Conservation (phyloP, 1,140 invertebrate genomes). For the Eciton burchellii region DNA sequence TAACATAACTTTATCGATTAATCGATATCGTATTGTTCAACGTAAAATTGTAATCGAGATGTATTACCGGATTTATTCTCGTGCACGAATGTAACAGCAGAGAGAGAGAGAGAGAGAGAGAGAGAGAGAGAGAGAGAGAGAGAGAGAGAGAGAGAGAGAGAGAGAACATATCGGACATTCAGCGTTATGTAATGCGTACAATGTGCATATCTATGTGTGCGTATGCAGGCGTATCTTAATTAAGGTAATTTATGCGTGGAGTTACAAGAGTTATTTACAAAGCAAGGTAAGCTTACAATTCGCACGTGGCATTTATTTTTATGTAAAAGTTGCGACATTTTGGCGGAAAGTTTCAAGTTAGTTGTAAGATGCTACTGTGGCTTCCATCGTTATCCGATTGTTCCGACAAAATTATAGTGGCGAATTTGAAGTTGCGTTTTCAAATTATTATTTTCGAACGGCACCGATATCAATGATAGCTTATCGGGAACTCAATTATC, state of each 20-base stretch:
- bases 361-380: conserved; percentile 7
- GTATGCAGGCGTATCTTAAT: too few relatives aligned
- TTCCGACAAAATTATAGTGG: conserved; percentile 15
- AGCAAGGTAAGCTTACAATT: neutral
- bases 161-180: too few relatives aligned
- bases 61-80: neutral
- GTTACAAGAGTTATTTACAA: neutral
- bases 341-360: too few relatives aligned
- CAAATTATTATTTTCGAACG: conserved; percentile 22
- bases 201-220: too few relatives aligned
- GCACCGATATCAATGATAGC: conserved; percentile 38
- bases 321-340: neutral
- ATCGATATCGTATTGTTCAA: neutral
- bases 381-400: neutral
- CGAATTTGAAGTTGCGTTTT: neutral
- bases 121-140: conserved; percentile 3
- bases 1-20: conserved; percentile 22
- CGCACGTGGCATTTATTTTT: neutral
- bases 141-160: conserved; percentile 3
- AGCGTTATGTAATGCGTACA: too few relatives aligned
- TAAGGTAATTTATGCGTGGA: neutral
- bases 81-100: neutral
- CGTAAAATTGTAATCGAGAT: neutral
- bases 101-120: conserved; percentile 6
- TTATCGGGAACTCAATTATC: conserved; percentile 23